phyloP scores from a whole-genome alignment of 37 sponge, comb jelly and placozoan species.

The Sycon ciliatum region DNA sequence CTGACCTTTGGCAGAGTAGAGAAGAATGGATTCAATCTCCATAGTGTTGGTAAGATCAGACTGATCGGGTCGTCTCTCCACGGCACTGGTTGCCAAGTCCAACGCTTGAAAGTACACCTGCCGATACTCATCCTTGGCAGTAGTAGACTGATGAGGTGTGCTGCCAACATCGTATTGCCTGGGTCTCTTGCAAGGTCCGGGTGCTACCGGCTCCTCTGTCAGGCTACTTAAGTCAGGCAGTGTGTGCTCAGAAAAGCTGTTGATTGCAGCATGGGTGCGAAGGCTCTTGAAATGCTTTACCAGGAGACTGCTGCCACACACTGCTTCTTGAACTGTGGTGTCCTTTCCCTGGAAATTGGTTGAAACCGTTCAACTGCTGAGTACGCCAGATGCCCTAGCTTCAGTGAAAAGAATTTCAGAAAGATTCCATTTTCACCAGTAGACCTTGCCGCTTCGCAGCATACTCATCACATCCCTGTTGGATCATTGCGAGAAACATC shows the following conservation, averaged over 20 bases:
- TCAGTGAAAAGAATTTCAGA: constrained; percentile 48
- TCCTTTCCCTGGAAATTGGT: constrained; percentile 50
- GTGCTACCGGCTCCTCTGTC: constrained; percentile 38
- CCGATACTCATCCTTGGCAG: background rate
- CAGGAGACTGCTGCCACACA: constrained; percentile 29
- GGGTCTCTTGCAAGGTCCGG: constrained; percentile 34
- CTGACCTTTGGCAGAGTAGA: too few relatives aligned
- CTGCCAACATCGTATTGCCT: constrained; percentile 39
- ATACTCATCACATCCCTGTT: constrained; percentile 49
- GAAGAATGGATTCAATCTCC: constrained; percentile 3
- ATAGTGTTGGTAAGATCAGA: background rate
- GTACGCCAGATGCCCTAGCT: constrained; percentile 34
- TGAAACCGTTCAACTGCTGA: constrained; percentile 44
- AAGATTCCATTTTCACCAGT: constrained; percentile 31
- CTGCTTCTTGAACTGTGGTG: constrained; percentile 44
- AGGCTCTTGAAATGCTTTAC: constrained; percentile 28
- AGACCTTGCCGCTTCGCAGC: constrained; percentile 56
- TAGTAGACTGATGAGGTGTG: constrained; percentile 16
- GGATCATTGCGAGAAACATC: constrained; percentile 23
- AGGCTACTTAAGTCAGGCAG: background rate
- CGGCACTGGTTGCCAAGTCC: background rate
- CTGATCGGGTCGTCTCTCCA: constrained; percentile 2
- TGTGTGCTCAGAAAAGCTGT: constrained; percentile 30
- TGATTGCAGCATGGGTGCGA: constrained; percentile 26
- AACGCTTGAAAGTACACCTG: constrained; percentile 16